Conservation (phyloP, 2,797 vertebrate genomes). For the Philypnodon macrostomus region DNA sequence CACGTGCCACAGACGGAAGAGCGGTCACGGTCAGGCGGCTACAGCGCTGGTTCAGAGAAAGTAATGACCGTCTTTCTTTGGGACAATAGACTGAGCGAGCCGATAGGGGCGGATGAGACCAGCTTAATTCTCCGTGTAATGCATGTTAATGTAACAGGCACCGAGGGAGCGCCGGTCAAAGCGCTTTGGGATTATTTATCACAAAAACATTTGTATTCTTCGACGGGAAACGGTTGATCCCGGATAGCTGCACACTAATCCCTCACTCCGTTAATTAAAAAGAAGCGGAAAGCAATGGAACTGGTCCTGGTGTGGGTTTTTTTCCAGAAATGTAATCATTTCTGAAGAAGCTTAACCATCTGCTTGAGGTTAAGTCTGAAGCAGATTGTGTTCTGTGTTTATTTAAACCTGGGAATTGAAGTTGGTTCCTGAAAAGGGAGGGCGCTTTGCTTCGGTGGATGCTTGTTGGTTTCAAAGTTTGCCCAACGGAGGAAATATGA, state of each 20-base stretch:
- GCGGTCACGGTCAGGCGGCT: constrained; percentile 51
- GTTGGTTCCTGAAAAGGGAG: constrained; percentile 50
- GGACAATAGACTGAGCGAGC: constrained; percentile 60
- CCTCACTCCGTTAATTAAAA: constrained; percentile 91
- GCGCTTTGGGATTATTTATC: constrained; percentile 80
- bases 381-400: constrained; percentile 83
- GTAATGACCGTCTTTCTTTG: constrained; percentile 53
- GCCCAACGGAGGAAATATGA: constrained; percentile 4
- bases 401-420: constrained; percentile 81
- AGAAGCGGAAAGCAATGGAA: constrained; percentile 84
- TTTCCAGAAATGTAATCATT: constrained; percentile 88
- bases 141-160: constrained; percentile 78
- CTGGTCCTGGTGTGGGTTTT: constrained; percentile 72
- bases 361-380: constrained; percentile 90
- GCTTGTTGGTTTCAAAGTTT: constrained; percentile 36
- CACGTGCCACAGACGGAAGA: neutral
- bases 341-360: constrained; percentile 94
- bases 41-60: constrained; percentile 43
- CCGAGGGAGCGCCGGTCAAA: constrained; percentile 58
- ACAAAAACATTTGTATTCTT: constrained; percentile 84
- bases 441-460: constrained; percentile 34
- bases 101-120: constrained; percentile 62
- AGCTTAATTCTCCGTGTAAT: constrained; percentile 75
- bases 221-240: constrained; percentile 80
- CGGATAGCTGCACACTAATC: constrained; percentile 87